phyloP scores from a whole-genome alignment of 2,113 vertebrate genomes.

The Tringa solitaria region DNA sequence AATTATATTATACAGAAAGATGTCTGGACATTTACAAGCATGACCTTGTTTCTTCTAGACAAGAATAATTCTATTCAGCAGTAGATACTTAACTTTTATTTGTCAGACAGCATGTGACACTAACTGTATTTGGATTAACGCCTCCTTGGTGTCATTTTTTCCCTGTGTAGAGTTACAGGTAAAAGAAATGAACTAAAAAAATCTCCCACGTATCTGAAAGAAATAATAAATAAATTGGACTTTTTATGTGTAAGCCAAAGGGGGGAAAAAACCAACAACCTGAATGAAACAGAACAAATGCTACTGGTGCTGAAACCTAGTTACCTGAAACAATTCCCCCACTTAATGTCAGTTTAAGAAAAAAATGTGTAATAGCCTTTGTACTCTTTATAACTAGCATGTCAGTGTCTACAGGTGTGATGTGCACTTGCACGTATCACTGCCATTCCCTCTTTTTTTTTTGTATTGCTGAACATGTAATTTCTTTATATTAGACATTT shows the following conservation, averaged over 20 bases:
- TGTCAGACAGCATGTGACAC: conserved; percentile 6
- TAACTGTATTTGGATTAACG: conserved; percentile 37
- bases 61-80: conserved; percentile 27
- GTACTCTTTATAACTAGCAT: neutral
- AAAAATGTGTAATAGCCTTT: neutral
- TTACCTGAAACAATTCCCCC: neutral
- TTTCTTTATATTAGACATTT: neutral
- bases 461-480: neutral
- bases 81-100: conserved; percentile 33
- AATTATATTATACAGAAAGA: conserved; percentile 6
- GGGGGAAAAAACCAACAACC: neutral
- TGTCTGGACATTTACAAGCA: conserved; percentile 30
- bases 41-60: conserved; percentile 31
- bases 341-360: neutral
- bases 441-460: neutral
- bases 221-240: too few species aligned
- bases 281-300: neutral
- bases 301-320: neutral
- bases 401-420: neutral
- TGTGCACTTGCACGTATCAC: neutral
- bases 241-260: neutral
- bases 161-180: neutral
- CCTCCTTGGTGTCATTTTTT: neutral
- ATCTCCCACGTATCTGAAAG: neutral
- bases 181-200: conserved; percentile 22